Evolutionary conservation across 2,113 vertebrate species (phyloP).

Genomic region (Nymphicus hollandicus): DNA sequence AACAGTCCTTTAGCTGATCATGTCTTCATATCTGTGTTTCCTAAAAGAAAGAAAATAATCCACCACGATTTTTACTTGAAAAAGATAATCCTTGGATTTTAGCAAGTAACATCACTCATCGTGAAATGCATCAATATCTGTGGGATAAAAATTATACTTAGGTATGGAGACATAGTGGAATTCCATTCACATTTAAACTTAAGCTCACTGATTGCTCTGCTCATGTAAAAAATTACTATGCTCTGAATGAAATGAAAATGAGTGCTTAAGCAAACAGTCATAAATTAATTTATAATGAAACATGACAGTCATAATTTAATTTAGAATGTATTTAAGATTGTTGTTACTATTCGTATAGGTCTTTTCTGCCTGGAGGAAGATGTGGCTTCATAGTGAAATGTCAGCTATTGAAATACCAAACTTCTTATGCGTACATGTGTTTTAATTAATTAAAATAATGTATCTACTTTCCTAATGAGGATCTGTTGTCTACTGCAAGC

Average conservation of each 20-base stretch:
- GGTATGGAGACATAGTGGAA: not conserved
- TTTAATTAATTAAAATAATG: conserved; percentile 44
- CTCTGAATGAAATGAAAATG: conserved; percentile 46
- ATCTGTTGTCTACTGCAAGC: not conserved
- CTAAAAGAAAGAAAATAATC: not conserved
- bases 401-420: conserved; percentile 38
- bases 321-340: conserved; percentile 60
- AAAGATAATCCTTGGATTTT: not conserved
- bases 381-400: conserved; percentile 9
- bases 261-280: conserved; percentile 60
- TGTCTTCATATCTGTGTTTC: not conserved
- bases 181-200: conserved; percentile 37
- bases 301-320: conserved; percentile 69
- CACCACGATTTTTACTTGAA: not conserved
- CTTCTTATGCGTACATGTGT: not conserved
- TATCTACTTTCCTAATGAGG: conserved; percentile 12
- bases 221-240: conserved; percentile 39
- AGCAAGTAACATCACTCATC: not conserved
- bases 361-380: conserved; percentile 52
- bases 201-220: conserved; percentile 13
- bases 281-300: conserved; percentile 71
- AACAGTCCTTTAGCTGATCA: not conserved
- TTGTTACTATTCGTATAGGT: conserved; percentile 41
- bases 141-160: not conserved
- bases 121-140: not conserved